Base-by-base conservation (phyloP, 2,797 vertebrate species). In the Leuciscus waleckii region DNA sequence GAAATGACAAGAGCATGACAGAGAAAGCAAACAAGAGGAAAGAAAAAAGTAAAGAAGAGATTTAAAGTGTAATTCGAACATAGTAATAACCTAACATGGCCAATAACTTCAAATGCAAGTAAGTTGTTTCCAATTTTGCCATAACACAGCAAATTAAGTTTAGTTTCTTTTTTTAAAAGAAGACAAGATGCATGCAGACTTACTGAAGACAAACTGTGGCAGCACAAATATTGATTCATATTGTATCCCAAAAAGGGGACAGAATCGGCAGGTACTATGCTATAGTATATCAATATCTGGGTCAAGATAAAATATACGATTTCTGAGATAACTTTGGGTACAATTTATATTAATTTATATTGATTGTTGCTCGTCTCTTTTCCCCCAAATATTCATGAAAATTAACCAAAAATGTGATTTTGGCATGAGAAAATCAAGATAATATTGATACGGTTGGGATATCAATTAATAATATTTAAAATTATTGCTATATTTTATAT, bases 1-100 rank as follows among this genome's bases (percentile, higher is more conserved):
- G 89, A 90, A 90, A 86, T 78, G 71, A 89, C 84, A 81, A 67
- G 78, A 79, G 75, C 39, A 43, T 32, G 80, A 63, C 19, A 73
- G 79, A 75, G 65, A 84, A 74, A 74, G 35, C 78, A 81, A 67
- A 13, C 78, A 75, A 84, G 26, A 76, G 19, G 41, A 63, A 46
- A 76, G 61, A 69, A 41, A 77, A 13, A 21, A 16, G n/a, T 21
- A 43, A 49, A 65, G 10, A 58, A 17, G 35, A 78, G 41, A 61
- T 23, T 58, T 7, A 75, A 26, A 65, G 26, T 2, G 26, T 7
- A 35, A 51, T 13, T 41, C 5, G 3, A 41, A 43, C 23, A 70
- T 54, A 32, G 41, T 43, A 26, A 63, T 63, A 32, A 58, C 21
- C 9, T 56, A 14, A 26, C 2, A 63, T 14, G 8, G 1, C 29